Evolutionary conservation across 1,140 invertebrate species (phyloP).

Genomic region (Cyclina sinensis): DNA sequence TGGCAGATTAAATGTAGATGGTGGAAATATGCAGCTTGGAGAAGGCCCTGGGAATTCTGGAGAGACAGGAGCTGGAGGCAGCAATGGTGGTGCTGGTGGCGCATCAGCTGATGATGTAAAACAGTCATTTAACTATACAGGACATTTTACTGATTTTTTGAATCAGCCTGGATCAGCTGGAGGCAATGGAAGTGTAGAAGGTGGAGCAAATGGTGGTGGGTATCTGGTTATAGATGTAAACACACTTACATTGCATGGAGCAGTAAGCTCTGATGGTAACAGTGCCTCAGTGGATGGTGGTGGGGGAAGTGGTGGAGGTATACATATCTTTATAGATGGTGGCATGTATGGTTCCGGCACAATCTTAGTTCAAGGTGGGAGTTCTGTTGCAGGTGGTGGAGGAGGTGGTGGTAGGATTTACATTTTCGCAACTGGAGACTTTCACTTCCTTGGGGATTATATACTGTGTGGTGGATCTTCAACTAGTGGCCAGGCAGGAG

Average conservation of each 20-base stretch:
- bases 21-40: constrained; percentile 49
- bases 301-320: constrained; percentile 76
- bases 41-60: constrained; percentile 64
- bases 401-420: constrained; percentile 77
- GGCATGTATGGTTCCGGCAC: constrained; percentile 72
- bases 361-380: constrained; percentile 69
- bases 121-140: constrained; percentile 52
- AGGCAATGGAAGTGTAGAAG: constrained; percentile 56
- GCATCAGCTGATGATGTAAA: constrained; percentile 15
- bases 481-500: constrained; percentile 70
- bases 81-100: constrained; percentile 78
- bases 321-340: constrained; percentile 53
- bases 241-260: constrained; percentile 72
- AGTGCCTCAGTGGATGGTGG: constrained; percentile 69
- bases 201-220: constrained; percentile 75
- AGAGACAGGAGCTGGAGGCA: constrained; percentile 70
- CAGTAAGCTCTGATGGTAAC: constrained; percentile 72
- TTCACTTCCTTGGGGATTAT: constrained; percentile 74
- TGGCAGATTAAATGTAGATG: constrained; percentile 68
- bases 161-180: constrained; percentile 73
- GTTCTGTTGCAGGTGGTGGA: constrained; percentile 65
- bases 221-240: constrained; percentile 58
- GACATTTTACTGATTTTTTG: constrained; percentile 63
- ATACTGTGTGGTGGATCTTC: constrained; percentile 74
- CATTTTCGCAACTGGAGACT: constrained; percentile 65